Evolutionary conservation across 1,140 invertebrate species (phyloP), one percentile per base, ranked within the genome.

Genomic region (Lethocerus indicus): DNA sequence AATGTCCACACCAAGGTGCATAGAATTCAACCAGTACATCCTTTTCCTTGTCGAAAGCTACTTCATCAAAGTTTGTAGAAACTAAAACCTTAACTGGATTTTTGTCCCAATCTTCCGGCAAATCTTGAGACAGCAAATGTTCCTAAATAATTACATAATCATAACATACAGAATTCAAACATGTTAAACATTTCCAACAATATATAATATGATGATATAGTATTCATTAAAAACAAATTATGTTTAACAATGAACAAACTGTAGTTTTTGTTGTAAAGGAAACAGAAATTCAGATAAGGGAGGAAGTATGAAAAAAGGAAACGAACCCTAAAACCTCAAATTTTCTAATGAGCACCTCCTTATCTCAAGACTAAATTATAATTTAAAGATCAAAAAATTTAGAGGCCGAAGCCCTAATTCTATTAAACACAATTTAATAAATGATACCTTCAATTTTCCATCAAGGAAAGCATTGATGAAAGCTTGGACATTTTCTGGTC

Each of bases 1-100:
- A 98, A 64, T 98, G 93, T 52, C 88, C 83, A 64, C 86, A 89
- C 94, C 94, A 98, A 51, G 93, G 91, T 29, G 92, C 92, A 69
- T 96, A 98, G 71, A 98, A 99, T 73, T 98, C 93, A 56, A 99
- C 93, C 51, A 99, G 75, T 35, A 98, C 95, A 61, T 87, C 79
- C 70, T 98, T 98, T 32, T 66, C 72, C 58, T 78, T 79, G 64
- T 98, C 81, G 50, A 85, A 78, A 29, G 79, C 94, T 57, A 98
- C 83, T 60, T 89, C 81, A 61, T 93, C 86, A 67, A 98, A 99
- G 73, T 99, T 99, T 60, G 79, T 84, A 41, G 90, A 82, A 45
- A 96, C 92, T 27, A 99, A 75, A 50, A 84, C 76, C 68, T 97
- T 97, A 25, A 99, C 96, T 37, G 91, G 85, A 54, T 80, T 75